phyloP scores from a whole-genome alignment of 2,797 vertebrate genomes.

The Setipinna tenuifilis region DNA sequence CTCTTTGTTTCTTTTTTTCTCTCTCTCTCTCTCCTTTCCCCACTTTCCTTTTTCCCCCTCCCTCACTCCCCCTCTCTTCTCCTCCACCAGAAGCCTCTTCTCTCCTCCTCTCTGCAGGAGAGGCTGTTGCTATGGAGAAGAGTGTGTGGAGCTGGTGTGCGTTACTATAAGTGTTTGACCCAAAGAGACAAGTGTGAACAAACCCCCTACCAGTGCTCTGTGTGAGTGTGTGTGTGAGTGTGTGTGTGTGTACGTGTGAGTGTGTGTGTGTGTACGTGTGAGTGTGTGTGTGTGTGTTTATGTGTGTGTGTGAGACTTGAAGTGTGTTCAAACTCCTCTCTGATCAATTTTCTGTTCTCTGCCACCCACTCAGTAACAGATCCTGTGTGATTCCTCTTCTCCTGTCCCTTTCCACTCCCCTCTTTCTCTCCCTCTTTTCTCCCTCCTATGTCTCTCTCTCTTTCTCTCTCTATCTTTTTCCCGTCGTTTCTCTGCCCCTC shows the following conservation, averaged over 20 bases:
- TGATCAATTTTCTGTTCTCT: slow-evolving; percentile 12
- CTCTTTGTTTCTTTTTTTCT: neutral
- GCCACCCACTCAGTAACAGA: slow-evolving; percentile 20
- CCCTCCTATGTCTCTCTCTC: neutral
- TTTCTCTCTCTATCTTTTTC: neutral
- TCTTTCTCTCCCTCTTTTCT: slow-evolving; percentile 18
- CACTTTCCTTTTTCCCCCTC: neutral
- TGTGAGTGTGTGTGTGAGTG: neutral
- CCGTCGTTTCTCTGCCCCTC: neutral
- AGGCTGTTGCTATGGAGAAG: slow-evolving; percentile 9
- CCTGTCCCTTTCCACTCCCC: neutral
- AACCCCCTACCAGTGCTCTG: neutral
- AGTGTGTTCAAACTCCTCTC: neutral
- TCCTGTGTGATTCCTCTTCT: neutral
- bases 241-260: neutral
- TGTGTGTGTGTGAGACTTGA: neutral
- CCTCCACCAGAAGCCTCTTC: neutral
- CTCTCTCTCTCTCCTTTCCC: neutral
- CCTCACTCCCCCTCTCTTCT: neutral
- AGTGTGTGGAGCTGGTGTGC: neutral
- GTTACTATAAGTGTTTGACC: slow-evolving; percentile 20
- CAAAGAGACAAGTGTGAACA: slow-evolving; percentile 10
- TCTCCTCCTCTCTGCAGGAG: neutral
- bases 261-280: neutral
- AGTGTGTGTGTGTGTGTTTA: neutral